Evolutionary conservation across 1,140 invertebrate genomes (phyloP).

Genomic region (Panagrolaimus sp.): DNA sequence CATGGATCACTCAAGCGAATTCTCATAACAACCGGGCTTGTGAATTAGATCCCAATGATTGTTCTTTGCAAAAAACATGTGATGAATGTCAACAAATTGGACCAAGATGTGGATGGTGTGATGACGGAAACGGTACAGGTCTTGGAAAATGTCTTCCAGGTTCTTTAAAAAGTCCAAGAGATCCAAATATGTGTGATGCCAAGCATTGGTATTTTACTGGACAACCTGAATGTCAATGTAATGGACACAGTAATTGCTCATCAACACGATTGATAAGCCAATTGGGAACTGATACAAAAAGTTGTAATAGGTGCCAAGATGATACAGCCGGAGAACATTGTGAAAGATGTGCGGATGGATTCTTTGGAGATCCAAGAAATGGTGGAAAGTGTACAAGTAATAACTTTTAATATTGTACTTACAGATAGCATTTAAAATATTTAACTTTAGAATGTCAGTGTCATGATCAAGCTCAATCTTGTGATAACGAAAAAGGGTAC

Average conservation of each 20-base stretch:
- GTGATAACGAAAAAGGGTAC: slow-evolving; percentile 80
- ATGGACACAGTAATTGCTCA: slow-evolving; percentile 76
- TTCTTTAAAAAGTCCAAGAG: slow-evolving; percentile 65
- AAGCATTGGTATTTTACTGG: slow-evolving; percentile 85
- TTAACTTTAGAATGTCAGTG: slow-evolving; percentile 67
- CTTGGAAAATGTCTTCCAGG: slow-evolving; percentile 73
- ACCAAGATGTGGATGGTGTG: slow-evolving; percentile 93
- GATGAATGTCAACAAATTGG: slow-evolving; percentile 73
- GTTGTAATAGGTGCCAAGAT: slow-evolving; percentile 43
- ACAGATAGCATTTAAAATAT: background rate
- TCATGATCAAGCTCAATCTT: slow-evolving; percentile 83
- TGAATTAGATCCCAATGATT: slow-evolving; percentile 64
- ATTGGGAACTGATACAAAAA: slow-evolving; percentile 22
- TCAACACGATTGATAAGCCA: slow-evolving; percentile 51
- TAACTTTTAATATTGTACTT: slow-evolving; percentile 7
- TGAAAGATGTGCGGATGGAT: slow-evolving; percentile 52
- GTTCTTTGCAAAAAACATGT: slow-evolving; percentile 71
- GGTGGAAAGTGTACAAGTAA: slow-evolving; percentile 51
- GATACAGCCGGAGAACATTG: slow-evolving; percentile 55
- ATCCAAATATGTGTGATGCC: slow-evolving; percentile 28
- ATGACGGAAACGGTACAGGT: slow-evolving; percentile 81
- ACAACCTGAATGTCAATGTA: slow-evolving; percentile 85
- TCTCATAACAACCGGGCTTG: slow-evolving; percentile 39
- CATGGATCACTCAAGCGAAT: slow-evolving; percentile 68
- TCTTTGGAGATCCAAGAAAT: slow-evolving; percentile 54